These are phyloP conservation scores for Colletes collaris DNA, from an alignment of 2,888 invertebrate genomes.

Conservation along the genomic window DNA sequence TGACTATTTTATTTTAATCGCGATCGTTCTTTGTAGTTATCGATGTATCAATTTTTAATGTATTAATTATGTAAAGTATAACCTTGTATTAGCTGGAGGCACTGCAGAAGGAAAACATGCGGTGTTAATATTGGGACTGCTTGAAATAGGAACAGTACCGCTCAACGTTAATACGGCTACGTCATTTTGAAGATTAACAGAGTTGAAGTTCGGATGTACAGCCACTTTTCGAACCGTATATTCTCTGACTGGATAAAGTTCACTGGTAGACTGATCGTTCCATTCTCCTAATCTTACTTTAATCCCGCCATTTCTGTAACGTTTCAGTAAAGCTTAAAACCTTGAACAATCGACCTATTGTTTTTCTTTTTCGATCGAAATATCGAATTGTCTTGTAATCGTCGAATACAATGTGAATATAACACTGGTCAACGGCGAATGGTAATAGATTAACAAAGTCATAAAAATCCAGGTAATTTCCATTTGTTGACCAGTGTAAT, in stretches of 20 bases:
- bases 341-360: neutral
- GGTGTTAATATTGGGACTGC: conserved; percentile 83
- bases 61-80: too few relatives aligned
- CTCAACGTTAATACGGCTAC: conserved; percentile 91
- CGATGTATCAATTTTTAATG: too few relatives aligned
- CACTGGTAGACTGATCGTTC: conserved; percentile 87
- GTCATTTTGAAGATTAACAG: conserved; percentile 90
- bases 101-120: conserved; percentile 83
- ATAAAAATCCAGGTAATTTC: too few relatives aligned
- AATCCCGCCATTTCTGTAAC: conserved; percentile 79
- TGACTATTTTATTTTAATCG: too few relatives aligned
- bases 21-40: too few relatives aligned
- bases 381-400: neutral
- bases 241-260: conserved; percentile 88
- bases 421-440: too few relatives aligned
- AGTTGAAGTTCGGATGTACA: conserved; percentile 88
- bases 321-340: neutral
- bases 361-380: neutral
- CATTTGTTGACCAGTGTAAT: neutral
- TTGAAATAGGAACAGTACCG: conserved; percentile 76
- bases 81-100: conserved; percentile 78
- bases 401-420: neutral
- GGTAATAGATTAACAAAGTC: too few relatives aligned
- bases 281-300: conserved; percentile 91
- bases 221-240: conserved; percentile 85